phyloP scores from a whole-genome alignment of 2,888 invertebrate genomes.

The Spisula subtruncata region DNA sequence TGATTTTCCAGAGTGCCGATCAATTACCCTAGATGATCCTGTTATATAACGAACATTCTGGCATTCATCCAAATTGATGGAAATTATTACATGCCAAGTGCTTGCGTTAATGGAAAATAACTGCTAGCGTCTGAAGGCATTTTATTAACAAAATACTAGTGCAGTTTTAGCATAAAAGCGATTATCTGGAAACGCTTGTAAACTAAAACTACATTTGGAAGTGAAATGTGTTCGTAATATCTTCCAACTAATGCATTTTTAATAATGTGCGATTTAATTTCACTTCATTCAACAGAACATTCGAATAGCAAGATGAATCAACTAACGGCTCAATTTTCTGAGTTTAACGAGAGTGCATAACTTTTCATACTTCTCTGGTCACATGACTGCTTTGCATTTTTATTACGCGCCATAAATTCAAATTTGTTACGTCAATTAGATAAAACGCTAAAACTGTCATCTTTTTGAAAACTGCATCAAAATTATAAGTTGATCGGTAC shows the following conservation, averaged over 20 bases:
- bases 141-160: neutral
- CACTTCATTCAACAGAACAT: too few species aligned
- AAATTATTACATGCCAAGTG: neutral
- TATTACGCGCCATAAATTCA: neutral
- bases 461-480: neutral
- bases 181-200: neutral
- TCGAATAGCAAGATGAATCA: too few species aligned
- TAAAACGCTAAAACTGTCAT: neutral
- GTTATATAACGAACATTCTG: neutral
- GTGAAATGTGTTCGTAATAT: too few species aligned
- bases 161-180: neutral
- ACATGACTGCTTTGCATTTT: too few species aligned
- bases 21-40: neutral
- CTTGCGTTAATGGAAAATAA: neutral
- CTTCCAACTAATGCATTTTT: too few species aligned
- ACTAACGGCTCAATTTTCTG: too few species aligned
- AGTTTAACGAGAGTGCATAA: too few species aligned
- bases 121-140: neutral
- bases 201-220: too few species aligned
- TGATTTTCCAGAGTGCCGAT: neutral
- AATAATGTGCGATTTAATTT: too few species aligned
- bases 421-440: neutral
- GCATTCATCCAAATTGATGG: neutral
- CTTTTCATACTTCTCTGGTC: too few species aligned
- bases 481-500: neutral